These are phyloP conservation scores for Adelognathus sp. DNA, from an alignment of 2,888 invertebrate genomes.

Conservation along the genomic window DNA sequence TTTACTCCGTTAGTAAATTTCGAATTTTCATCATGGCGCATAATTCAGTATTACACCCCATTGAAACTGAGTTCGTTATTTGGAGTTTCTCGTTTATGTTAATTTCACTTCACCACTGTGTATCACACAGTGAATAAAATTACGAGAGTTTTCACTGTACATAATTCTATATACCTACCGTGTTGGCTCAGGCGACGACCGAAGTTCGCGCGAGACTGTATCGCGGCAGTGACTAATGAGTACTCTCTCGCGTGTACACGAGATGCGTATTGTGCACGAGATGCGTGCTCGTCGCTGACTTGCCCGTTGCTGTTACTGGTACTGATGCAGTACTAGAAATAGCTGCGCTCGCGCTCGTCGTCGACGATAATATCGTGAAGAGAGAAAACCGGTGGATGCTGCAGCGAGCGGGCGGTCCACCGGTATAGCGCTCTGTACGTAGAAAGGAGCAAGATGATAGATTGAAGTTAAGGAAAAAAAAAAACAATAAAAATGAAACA, in stretches of 20 bases:
- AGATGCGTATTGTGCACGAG: conserved; percentile 44
- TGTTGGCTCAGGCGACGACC: conserved; percentile 5
- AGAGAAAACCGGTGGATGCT: conserved; percentile 11
- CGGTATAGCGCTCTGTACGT: background rate
- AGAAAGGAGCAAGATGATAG: conserved; percentile 5
- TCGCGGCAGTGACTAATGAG: conserved; percentile 78
- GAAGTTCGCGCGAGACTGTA: conserved; percentile 66
- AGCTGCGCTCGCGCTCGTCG: conserved; percentile 6
- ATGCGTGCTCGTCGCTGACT: conserved; percentile 25
- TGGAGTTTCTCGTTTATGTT: no score
- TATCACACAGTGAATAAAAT: background rate
- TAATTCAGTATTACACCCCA: no score
- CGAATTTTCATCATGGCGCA: no score
- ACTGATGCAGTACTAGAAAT: conserved; percentile 36
- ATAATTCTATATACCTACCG: background rate
- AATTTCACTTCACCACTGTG: no score
- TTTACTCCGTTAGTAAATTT: no score
- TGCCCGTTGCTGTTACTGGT: background rate
- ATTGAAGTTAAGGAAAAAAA: background rate
- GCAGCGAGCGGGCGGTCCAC: conserved; percentile 24
- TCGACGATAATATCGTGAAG: conserved; percentile 37
- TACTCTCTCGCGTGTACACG: conserved; percentile 69
- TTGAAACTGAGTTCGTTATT: no score
- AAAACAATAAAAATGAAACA: background rate
- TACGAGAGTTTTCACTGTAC: conserved; percentile 14